Evolutionary conservation across 2,113 vertebrate genomes (phyloP), one percentile per base, ranked within the genome.

Genomic region (Megatriorchis doriae): DNA sequence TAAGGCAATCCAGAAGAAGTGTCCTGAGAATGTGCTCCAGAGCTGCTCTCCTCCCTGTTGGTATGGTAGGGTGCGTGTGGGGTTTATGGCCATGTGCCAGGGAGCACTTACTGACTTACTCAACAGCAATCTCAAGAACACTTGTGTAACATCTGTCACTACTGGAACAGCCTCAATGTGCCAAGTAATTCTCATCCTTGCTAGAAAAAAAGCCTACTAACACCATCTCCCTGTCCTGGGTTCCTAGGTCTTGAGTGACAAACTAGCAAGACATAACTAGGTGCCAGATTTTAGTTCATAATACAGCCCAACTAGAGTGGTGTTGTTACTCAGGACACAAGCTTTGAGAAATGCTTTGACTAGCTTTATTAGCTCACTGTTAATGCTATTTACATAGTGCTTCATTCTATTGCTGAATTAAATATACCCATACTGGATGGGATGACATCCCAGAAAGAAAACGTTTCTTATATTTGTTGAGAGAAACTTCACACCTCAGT

Each of bases 21-120:
- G 34, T 53, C 65, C 52, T 40, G 50, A 55, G 47, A 59, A 10
- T 2, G 11, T n/a, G 45, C 5, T 81, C 47, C 48, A 52, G 68
- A 81, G n/a, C 20, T 75, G 38, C 15, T 83, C 32, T 88, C 38
- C n/a, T 85, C 43, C 36, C 29, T 59, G 53, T 18, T 83, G 67
- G 16, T 61, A 25, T 10, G 10, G 31, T 26, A 40, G 17, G 27
- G 32, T 80, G 9, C 0, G 0, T 7, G 36, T 3, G 48, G 31
- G 21, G 14, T 62, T 85, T 68, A 23, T 22, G 71, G 40, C n/a
- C 50, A 3, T 19, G 6, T 58, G 40, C 29, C 62, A 67, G n/a
- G 62, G 55, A 90, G 7, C 55, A 27, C 16, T 70, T 58, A n/a
- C 19, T 53, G 66, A 43, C 40, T 89, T 82, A 42, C 36, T 80